Percentiles rank a stretch among this genome's conserved stretches.
Conservation (phyloP, 2,797 vertebrate species). For the Oreochromis grahami region DNA sequence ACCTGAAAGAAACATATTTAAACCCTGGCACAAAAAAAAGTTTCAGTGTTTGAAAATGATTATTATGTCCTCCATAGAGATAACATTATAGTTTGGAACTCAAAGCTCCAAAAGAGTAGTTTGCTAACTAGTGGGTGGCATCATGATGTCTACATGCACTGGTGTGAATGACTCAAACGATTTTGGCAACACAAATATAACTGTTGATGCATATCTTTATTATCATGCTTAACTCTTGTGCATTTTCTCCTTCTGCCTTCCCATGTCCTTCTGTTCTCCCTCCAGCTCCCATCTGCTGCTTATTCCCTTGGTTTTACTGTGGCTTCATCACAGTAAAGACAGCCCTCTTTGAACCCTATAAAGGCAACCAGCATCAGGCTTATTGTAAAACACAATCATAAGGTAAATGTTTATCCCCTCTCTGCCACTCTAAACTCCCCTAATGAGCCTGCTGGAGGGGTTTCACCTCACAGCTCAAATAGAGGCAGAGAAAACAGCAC, state of each 20-base stretch:
- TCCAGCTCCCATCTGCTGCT: constrained; percentile 73
- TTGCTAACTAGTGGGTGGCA: not conserved
- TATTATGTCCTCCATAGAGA: not conserved
- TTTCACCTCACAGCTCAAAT: constrained; percentile 33
- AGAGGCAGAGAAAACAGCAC: constrained; percentile 27
- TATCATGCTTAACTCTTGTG: not conserved
- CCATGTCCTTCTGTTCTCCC: not conserved
- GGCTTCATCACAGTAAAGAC: constrained; percentile 88
- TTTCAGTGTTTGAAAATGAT: not conserved
- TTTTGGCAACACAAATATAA: not conserved
- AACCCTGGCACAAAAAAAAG: not conserved
- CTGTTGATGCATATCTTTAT: not conserved
- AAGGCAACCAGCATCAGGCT: constrained; percentile 85
- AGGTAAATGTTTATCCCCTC: constrained; percentile 89
- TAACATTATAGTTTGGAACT: not conserved
- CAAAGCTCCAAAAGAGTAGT: not conserved
- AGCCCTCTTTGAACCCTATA: constrained; percentile 87
- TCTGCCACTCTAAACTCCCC: constrained; percentile 79
- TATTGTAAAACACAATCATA: constrained; percentile 90
- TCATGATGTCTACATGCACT: not conserved
- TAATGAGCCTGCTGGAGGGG: constrained; percentile 78
- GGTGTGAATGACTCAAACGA: not conserved
- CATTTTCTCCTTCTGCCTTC: not conserved
- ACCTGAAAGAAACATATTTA: not conserved
- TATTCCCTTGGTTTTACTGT: constrained; percentile 81